phyloP scores from a whole-genome alignment of 2,797 vertebrate species.

The Gymnoscopelus braueri region DNA sequence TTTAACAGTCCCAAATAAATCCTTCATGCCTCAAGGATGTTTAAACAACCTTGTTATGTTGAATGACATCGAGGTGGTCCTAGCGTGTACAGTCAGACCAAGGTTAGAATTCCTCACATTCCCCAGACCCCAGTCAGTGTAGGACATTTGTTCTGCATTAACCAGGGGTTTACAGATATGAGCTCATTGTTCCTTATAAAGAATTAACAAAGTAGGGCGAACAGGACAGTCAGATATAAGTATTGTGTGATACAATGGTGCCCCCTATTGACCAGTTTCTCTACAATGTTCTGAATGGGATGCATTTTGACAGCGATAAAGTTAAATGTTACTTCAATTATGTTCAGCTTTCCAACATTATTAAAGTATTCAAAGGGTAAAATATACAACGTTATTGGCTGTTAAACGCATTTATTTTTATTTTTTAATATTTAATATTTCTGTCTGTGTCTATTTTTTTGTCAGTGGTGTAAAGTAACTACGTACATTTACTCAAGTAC shows the following conservation, averaged over 20 bases:
- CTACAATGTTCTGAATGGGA: rapidly evolving
- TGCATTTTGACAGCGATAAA: rapidly evolving
- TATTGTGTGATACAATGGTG: conserved; percentile 19
- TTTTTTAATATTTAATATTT: neutral
- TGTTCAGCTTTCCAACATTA: rapidly evolving
- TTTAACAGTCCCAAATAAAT: neutral
- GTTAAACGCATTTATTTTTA: too few relatives aligned
- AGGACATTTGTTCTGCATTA: conserved; percentile 77
- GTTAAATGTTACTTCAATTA: rapidly evolving
- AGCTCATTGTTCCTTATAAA: conserved; percentile 70
- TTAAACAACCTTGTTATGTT: conserved; percentile 16
- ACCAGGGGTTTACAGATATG: conserved; percentile 62
- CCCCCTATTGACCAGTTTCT: conserved; percentile 23
- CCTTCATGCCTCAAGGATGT: neutral
- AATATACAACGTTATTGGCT: neutral
- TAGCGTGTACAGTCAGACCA: conserved; percentile 38
- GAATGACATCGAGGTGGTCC: conserved; percentile 18
- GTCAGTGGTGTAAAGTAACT: too few relatives aligned
- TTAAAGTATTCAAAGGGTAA: rapidly evolving
- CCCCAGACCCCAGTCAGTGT: conserved; percentile 34
- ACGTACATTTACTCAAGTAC: too few relatives aligned
- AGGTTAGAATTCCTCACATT: conserved; percentile 68
- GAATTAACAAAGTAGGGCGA: conserved; percentile 44
- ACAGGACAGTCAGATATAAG: neutral
- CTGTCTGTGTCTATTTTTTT: too few relatives aligned